A percentile compares a stretch with the other conserved stretches of the same genome.
Conservation (phyloP, 2,113 vertebrate genomes). For the Isichthys henryi region DNA sequence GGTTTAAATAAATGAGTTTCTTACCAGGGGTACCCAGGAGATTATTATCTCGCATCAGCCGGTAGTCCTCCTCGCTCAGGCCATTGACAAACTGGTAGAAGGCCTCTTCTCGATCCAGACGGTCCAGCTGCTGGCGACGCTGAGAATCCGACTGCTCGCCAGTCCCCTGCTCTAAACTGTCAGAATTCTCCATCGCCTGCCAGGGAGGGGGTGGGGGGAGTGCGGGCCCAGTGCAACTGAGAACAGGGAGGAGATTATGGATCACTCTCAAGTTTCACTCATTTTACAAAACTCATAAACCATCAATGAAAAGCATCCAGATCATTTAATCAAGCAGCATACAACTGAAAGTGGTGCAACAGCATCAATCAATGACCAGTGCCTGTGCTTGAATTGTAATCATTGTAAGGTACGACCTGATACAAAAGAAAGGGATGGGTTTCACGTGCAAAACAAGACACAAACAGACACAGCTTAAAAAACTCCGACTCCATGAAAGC, state of each 20-base stretch:
- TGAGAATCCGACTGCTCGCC: slow-evolving; percentile 83
- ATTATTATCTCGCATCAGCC: slow-evolving; percentile 98
- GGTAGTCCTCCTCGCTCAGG: slow-evolving; percentile 94
- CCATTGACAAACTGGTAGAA: slow-evolving; percentile 99
- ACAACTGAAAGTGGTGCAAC: not conserved
- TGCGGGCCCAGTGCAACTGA: slow-evolving; percentile 35
- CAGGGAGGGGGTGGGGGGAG: slow-evolving; percentile 34
- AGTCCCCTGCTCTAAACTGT: slow-evolving; percentile 78
- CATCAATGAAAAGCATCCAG: not conserved
- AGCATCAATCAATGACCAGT: not conserved
- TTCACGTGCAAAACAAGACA: not conserved
- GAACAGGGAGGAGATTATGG: not conserved
- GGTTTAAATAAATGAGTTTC: not conserved
- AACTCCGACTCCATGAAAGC: not conserved
- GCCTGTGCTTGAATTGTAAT: not conserved
- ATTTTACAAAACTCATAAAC: not conserved
- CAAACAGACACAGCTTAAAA: not conserved
- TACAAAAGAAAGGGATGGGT: not conserved
- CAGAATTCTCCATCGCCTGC: slow-evolving; percentile 82
- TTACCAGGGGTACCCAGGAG: slow-evolving; percentile 93
- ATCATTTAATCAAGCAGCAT: not conserved
- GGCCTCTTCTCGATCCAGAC: slow-evolving; percentile 87
- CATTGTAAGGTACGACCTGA: not conserved
- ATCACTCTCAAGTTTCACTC: not conserved
- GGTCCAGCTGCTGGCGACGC: slow-evolving; percentile 84